phyloP scores from a whole-genome alignment of 2,797 vertebrate species.

The Benthosema pterotum region DNA sequence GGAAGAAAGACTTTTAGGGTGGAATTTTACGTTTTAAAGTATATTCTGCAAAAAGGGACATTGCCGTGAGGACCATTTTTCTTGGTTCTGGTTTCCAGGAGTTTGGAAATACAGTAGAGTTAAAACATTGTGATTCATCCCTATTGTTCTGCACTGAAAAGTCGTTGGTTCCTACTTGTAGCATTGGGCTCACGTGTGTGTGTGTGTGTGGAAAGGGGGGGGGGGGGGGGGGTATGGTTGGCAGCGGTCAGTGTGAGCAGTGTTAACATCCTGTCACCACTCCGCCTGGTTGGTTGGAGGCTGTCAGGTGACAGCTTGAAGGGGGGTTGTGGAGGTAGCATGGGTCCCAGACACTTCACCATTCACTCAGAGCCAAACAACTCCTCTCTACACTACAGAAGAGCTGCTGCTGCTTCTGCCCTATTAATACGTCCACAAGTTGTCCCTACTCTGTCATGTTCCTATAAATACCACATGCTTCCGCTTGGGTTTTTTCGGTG shows the following conservation, averaged over 20 bases:
- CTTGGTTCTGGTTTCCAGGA: no score
- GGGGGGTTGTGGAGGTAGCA: slow-evolving; percentile 33
- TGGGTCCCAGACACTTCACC: slow-evolving; percentile 14
- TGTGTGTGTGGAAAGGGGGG: neutral
- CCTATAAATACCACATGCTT: slow-evolving; percentile 60
- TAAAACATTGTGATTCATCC: no score
- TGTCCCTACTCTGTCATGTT: slow-evolving; percentile 31
- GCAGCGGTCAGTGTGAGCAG: slow-evolving; percentile 10
- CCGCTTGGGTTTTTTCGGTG: slow-evolving; percentile 42
- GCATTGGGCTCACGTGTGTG: no score
- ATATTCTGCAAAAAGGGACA: no score
- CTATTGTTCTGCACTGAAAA: no score
- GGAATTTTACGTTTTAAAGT: no score
- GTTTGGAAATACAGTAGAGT: no score
- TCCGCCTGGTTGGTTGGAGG: slow-evolving; percentile 61
- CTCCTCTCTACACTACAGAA: no score
- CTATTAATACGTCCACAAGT: slow-evolving; percentile 72
- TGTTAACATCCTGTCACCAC: slow-evolving; percentile 43
- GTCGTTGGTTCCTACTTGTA: no score
- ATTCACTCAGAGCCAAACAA: slow-evolving; percentile 22
- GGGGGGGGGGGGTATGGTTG: neutral
- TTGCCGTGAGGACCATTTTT: no score
- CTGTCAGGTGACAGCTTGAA: slow-evolving; percentile 53
- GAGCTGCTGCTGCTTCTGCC: no score
- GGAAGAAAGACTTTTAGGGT: no score